A percentile compares a stretch with the other conserved stretches of the same genome.
Evolutionary conservation across 2,888 invertebrate species (phyloP).

Genomic region (Perithous albicinctus): DNA sequence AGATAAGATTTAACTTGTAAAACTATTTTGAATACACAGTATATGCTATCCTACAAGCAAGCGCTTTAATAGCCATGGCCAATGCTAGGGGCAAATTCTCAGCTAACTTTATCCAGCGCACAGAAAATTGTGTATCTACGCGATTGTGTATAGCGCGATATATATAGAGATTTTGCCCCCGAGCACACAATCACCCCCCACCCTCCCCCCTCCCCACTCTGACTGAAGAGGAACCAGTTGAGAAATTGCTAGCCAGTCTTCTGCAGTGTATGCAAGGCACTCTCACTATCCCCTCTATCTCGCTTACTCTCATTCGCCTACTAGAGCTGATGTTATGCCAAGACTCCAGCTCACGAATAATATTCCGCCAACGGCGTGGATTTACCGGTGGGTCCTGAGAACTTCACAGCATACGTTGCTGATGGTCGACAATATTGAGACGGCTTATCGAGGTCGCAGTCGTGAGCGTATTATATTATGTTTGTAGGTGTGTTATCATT

Average conservation of each 20-base stretch:
- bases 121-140: slow-evolving; percentile 7
- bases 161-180: slow-evolving; percentile 24
- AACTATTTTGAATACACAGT: slow-evolving; percentile 10
- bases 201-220: no score
- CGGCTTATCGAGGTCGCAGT: slow-evolving; percentile 49
- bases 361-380: slow-evolving; percentile 49
- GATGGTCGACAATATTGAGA: slow-evolving; percentile 50
- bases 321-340: slow-evolving; percentile 51
- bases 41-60: slow-evolving; percentile 5
- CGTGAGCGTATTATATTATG: slow-evolving; percentile 51
- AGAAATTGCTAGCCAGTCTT: slow-evolving; percentile 49
- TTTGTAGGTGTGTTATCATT: slow-evolving; percentile 12
- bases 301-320: slow-evolving; percentile 2
- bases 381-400: slow-evolving; percentile 21
- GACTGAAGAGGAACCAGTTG: slow-evolving; percentile 11
- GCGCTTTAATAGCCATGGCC: background rate
- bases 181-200: slow-evolving; percentile 28
- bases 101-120: slow-evolving; percentile 1
- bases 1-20: slow-evolving; percentile 4
- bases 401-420: slow-evolving; percentile 36
- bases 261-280: slow-evolving; percentile 24
- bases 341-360: slow-evolving; percentile 50
- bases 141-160: background rate
- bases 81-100: background rate
- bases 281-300: slow-evolving; percentile 13